Evolutionary conservation across 2,797 vertebrate species (phyloP), one percentile per base, ranked within the genome.

Genomic region (Hybognathus amarus): DNA sequence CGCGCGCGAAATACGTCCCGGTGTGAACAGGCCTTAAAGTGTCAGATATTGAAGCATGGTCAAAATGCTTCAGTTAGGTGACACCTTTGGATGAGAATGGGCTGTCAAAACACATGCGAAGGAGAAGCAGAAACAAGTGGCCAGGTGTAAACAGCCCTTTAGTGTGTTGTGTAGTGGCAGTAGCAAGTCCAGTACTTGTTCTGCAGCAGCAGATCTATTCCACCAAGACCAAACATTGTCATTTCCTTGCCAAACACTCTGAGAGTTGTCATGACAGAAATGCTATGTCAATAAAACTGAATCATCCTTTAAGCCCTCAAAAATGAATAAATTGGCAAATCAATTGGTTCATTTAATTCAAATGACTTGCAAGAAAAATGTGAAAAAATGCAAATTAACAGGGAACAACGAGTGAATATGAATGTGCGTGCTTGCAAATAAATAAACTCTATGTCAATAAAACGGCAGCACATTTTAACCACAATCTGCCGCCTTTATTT

Each of bases 401-500:
- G 1, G 11, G 22, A 74, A 30, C 7, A 11, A 42, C 18, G 4
- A 27, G 7, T 61, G 33, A 40, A 61, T 40, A 40, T 15, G 0
- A 33, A 56, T 42, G 12, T 18, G 8, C 2, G 13, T 1, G 22
- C 17, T 22, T 27, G n/a, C 38, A 63, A 64, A 45, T 22, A n/a
- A 45, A 71, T 50, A 50, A 30, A 73, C 0, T 5, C 69, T 30
- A 20, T 22, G 45, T 73, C 71, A 74, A 36, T 22, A 47, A 42
- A 61, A 47, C 54, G 2, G 54, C 47, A 20, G 6, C 54, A 59
- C 30, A n/a, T 63, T 82, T 40, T 59, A 69, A 77, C 7, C 52
- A 47, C 45, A 69, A 77, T 69, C 66, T 77, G 13, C 38, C 4
- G 13, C 20, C 27, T 68, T 68, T 56, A 77, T 54, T 67, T 77